These are phyloP conservation scores for Gadus chalcogrammus DNA, from an alignment of 2,113 vertebrate species.

Conservation along the genomic window DNA sequence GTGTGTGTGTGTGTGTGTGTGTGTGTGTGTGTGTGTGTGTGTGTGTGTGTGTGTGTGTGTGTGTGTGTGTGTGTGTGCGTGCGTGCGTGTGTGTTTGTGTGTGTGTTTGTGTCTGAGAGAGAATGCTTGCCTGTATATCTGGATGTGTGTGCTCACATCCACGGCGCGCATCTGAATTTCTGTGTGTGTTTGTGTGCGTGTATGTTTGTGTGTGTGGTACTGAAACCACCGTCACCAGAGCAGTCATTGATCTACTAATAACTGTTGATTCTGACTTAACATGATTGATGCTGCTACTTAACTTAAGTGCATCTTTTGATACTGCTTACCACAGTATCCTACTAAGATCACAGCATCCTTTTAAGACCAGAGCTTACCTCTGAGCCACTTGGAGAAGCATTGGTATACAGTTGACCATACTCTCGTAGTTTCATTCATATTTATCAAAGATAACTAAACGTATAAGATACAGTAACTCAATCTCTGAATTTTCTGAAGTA, in stretches of 20 bases:
- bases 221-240: not conserved
- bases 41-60: not conserved
- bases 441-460: not conserved
- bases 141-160: no score
- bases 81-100: no score
- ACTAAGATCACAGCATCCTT: not conserved
- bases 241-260: not conserved
- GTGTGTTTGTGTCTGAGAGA: no score
- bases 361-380: not conserved
- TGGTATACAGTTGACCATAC: not conserved
- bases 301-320: not conserved
- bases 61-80: no score
- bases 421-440: constrained; percentile 7
- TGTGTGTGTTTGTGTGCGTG: no score
- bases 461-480: not conserved
- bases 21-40: not conserved
- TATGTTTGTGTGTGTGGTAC: not conserved
- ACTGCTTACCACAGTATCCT: not conserved
- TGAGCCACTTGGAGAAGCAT: not conserved
- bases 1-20: not conserved
- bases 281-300: not conserved
- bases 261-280: not conserved
- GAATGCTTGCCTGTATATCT: no score
- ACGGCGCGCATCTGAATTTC: no score
- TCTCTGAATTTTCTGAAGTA: constrained; percentile 1